Evolutionary conservation across 2,113 vertebrate species (phyloP), one percentile per base, ranked within the genome.

Genomic region (Ammodramus savannarum): DNA sequence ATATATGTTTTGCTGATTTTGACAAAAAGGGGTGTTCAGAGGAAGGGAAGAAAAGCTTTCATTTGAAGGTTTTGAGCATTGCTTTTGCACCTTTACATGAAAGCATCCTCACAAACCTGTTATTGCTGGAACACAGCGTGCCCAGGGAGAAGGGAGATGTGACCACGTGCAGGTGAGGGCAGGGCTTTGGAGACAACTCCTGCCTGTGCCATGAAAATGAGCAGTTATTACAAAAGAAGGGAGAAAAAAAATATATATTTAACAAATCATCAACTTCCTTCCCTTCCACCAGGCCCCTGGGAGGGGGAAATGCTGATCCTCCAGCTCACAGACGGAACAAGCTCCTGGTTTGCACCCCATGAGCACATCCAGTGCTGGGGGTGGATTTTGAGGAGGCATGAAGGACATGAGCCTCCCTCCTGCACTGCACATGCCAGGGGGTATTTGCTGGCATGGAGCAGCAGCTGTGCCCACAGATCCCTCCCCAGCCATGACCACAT

Each of bases 281-380:
- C 17, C 48, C 1, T 46, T 71, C 65, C 38, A 10, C 7, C 54
- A 69, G 71, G 58, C 38, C 86, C 41, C 36, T 8, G 2, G 65
- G 80, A 79, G 69, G 25, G 43, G 63, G 89, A 94, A 95, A 77
- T 20, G 61, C 65, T 85, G 73, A 91, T 89, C 87, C 39, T 77
- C 77, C 48, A 80, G 84, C 89, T 89, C 87, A 67, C 84, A 78
- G 93, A 92, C 87, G 48, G 84, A 91, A 86, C 10, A 2, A 75
- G 19, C 76, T 81, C 80, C 59, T 25, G 26, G 43, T 74, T 85
- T 71, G 84, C 69, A 94, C 31, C 65, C 68, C 1, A 0, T 12
- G 65, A 73, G 81, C 57, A 55, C 1, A 12, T 59, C 55, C 38
- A n/a, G 69, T 4, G 20, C 46, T 38, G 59, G 58, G 90, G 63